Conservation (phyloP, 2,888 invertebrate genomes). For the Tachina fera region DNA sequence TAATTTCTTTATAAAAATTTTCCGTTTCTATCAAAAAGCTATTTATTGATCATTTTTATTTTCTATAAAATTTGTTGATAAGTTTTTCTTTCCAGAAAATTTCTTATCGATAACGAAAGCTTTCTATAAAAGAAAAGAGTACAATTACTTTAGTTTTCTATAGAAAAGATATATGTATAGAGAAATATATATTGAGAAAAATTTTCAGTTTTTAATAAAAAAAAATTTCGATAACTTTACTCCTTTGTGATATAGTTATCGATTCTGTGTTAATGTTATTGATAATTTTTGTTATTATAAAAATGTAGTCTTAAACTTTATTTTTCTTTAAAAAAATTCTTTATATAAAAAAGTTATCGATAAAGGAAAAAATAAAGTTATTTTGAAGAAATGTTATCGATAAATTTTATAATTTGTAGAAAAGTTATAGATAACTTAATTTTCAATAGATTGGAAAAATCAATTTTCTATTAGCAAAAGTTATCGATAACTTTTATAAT, state of each 20-base stretch:
- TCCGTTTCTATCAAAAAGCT: no score
- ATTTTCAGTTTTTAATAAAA: no score
- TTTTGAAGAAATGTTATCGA: background rate
- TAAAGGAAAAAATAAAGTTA: no score
- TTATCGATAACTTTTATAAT: slow-evolving; percentile 1
- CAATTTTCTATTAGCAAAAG: background rate
- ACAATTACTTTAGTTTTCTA: background rate
- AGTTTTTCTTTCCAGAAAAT: no score
- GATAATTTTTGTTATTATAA: background rate
- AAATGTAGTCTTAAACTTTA: background rate
- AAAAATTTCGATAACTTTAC: no score
- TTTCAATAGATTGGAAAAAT: background rate
- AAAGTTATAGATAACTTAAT: background rate
- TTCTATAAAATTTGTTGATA: no score
- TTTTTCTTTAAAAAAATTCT: background rate
- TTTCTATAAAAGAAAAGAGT: background rate
- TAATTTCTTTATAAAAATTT: no score
- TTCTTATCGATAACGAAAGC: no score
- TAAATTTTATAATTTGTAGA: background rate
- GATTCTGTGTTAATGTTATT: background rate
- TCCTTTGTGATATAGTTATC: no score
- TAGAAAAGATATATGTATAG: no score
- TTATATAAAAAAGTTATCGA: slow-evolving; percentile 8
- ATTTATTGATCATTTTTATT: no score
- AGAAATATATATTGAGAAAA: no score